Conservation (phyloP, 2,888 invertebrate genomes). For the Crocallis elinguaria region DNA sequence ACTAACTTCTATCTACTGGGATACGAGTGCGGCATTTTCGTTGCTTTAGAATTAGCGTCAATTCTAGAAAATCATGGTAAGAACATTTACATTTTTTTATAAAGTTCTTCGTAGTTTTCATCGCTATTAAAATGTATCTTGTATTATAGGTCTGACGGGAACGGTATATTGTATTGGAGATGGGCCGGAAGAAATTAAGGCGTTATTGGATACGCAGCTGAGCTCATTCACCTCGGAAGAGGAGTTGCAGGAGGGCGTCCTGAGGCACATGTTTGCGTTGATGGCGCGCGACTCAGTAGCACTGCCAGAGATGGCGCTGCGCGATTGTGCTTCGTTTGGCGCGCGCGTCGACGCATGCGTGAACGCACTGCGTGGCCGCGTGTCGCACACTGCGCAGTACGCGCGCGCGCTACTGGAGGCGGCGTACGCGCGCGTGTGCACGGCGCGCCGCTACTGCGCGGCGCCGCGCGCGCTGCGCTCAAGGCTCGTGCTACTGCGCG, state of each 20-base stretch:
- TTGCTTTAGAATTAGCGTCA: slow-evolving; percentile 55
- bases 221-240: slow-evolving; percentile 35
- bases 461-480: too few relatives aligned
- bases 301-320: slow-evolving; percentile 27
- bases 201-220: slow-evolving; percentile 39
- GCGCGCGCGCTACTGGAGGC: too few relatives aligned
- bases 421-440: slow-evolving; percentile 38
- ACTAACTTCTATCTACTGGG: slow-evolving; percentile 55
- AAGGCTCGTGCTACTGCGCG: too few relatives aligned
- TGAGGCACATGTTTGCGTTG: slow-evolving; percentile 41
- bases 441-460: slow-evolving; percentile 39
- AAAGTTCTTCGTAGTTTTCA: neutral
- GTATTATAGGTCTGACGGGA: slow-evolving; percentile 48
- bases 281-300: slow-evolving; percentile 28
- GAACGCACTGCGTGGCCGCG: too few relatives aligned
- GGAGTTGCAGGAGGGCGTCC: slow-evolving; percentile 43
- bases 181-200: slow-evolving; percentile 46
- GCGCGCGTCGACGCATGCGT: slow-evolving; percentile 44
- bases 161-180: slow-evolving; percentile 54
- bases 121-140: too few relatives aligned
- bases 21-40: slow-evolving; percentile 52
- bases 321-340: too few relatives aligned
- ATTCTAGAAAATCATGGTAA: slow-evolving; percentile 58
- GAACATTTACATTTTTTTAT: neutral
- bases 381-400: too few relatives aligned